A percentile compares a stretch with the other conserved stretches of the same genome.
These are phyloP conservation scores for Sylvilagus floridanus DNA, from an alignment of 2,797 vertebrate species.

Conservation along the genomic window DNA sequence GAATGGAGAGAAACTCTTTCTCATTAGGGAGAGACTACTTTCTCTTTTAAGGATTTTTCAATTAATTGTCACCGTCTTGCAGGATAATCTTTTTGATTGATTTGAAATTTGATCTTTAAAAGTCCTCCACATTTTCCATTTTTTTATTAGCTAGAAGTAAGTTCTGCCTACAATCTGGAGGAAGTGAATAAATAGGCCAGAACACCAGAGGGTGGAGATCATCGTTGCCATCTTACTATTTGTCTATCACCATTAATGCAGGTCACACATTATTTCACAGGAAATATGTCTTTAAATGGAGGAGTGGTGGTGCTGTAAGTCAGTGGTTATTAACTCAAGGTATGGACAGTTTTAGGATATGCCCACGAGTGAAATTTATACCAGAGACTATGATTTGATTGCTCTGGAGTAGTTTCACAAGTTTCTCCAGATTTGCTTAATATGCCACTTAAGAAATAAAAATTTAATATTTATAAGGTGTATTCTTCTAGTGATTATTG, in stretches of 20 bases:
- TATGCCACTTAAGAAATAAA: too few relatives aligned
- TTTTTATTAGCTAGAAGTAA: not conserved
- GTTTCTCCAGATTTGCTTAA: too few relatives aligned
- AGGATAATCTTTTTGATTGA: not conserved
- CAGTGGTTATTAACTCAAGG: not conserved
- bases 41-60: not conserved
- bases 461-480: not conserved
- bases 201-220: not conserved
- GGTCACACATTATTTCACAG: not conserved
- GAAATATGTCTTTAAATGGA: not conserved
- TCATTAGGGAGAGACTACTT: accelerated
- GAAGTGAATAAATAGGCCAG: not conserved
- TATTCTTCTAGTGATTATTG: not conserved
- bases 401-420: not conserved
- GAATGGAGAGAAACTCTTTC: not conserved
- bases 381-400: not conserved
- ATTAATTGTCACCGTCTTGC: not conserved
- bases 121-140: not conserved
- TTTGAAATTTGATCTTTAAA: not conserved
- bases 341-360: not conserved
- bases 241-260: not conserved
- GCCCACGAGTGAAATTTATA: not conserved
- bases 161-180: not conserved
- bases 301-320: not conserved
- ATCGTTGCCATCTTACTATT: not conserved